Conservation (phyloP, 2,888 invertebrate genomes). For the Drosophila anomalipes region DNA sequence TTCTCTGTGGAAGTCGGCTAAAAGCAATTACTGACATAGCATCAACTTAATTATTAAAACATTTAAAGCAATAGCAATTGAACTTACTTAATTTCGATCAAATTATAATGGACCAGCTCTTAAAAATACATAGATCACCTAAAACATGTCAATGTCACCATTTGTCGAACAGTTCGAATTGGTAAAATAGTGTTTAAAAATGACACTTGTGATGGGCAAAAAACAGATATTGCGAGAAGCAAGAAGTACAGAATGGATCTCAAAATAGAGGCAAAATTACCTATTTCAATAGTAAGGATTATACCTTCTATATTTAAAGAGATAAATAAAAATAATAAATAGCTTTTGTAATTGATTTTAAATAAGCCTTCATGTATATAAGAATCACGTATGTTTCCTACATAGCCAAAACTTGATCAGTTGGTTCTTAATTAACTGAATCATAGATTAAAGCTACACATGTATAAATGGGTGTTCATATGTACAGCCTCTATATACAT, state of each 20-base stretch:
- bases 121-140: not conserved
- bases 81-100: not conserved
- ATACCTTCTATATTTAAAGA: not conserved
- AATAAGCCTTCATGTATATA: not conserved
- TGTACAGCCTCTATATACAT: not conserved
- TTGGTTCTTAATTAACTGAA: conserved; percentile 16
- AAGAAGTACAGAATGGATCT: not conserved
- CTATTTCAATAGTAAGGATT: not conserved
- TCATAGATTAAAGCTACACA: conserved; percentile 21
- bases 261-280: not conserved
- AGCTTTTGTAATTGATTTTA: not conserved
- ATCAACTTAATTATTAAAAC: not conserved
- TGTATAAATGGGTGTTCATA: not conserved
- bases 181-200: too few relatives aligned
- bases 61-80: not conserved
- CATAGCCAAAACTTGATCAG: not conserved
- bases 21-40: not conserved
- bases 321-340: not conserved
- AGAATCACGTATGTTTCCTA: not conserved
- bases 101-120: not conserved
- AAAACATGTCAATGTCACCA: not conserved
- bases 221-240: not conserved
- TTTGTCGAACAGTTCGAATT: too few relatives aligned
- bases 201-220: not conserved
- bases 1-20: not conserved